A percentile compares a stretch with the other conserved stretches of the same genome.
phyloP scores from a whole-genome alignment of 2,113 vertebrate genomes.

The Entelurus aequoreus region DNA sequence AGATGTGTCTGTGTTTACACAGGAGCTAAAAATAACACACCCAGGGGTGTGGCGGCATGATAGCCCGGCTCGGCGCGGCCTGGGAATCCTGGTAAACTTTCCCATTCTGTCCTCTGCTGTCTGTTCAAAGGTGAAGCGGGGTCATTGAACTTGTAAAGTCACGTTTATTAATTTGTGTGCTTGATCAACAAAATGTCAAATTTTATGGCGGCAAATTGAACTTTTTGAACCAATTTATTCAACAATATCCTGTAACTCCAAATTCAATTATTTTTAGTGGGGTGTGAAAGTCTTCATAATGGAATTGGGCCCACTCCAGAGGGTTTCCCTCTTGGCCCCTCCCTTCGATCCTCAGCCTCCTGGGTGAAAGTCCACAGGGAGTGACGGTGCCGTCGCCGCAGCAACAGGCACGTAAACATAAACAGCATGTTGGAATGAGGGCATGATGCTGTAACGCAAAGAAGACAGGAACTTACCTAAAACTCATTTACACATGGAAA shows the following conservation, averaged over 20 bases:
- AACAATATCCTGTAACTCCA: too few relatives aligned
- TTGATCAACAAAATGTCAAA: too few relatives aligned
- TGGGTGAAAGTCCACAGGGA: slow-evolving; percentile 39
- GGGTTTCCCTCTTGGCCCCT: slow-evolving; percentile 18
- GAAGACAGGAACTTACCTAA: too few relatives aligned
- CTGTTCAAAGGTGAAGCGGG: too few relatives aligned
- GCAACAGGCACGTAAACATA: slow-evolving; percentile 58
- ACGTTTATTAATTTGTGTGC: too few relatives aligned
- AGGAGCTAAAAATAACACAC: slow-evolving; percentile 32
- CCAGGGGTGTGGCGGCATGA: slow-evolving; percentile 22
- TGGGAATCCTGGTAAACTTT: slow-evolving; percentile 42
- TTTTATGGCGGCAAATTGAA: too few relatives aligned
- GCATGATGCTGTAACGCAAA: neutral
- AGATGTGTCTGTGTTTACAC: slow-evolving; percentile 27
- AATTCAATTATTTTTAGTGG: too few relatives aligned
- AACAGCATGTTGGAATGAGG: slow-evolving; percentile 32
- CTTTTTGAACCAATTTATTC: too few relatives aligned
- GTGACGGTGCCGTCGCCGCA: slow-evolving; percentile 34
- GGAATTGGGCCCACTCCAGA: slow-evolving; percentile 12
- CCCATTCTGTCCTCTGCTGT: neutral
- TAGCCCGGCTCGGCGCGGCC: neutral
- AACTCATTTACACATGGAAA: too few relatives aligned
- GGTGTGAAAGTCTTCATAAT: neutral
- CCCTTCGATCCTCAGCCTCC: slow-evolving; percentile 19
- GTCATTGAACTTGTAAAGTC: too few relatives aligned